Conservation (phyloP, 2,113 vertebrate genomes). For the Corythornis cristatus region DNA sequence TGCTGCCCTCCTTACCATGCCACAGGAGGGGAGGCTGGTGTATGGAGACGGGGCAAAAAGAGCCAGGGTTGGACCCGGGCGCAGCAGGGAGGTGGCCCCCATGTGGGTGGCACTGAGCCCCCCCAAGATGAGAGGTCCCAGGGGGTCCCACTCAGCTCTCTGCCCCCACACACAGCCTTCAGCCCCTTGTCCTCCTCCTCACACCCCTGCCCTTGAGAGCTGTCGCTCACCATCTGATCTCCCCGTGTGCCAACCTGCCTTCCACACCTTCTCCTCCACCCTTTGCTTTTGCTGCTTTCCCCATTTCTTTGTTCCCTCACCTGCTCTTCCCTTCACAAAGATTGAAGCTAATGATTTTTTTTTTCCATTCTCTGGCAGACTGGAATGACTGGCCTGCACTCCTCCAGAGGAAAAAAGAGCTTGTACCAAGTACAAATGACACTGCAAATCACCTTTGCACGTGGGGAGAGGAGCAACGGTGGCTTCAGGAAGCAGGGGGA, state of each 20-base stretch:
- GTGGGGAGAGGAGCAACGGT: accelerated
- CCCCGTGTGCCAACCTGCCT: accelerated
- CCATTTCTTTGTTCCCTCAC: not conserved
- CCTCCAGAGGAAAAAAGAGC: not conserved
- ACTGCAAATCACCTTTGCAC: not conserved
- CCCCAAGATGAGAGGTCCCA: accelerated
- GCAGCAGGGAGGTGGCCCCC: not conserved
- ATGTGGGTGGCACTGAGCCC: not conserved
- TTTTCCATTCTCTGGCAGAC: accelerated
- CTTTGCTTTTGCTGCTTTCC: not conserved
- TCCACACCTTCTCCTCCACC: not conserved
- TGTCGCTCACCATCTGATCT: not conserved
- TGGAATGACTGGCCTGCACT: not conserved
- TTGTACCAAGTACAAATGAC: accelerated
- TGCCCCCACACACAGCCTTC: not conserved
- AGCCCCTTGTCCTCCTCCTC: not conserved
- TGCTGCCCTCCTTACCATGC: accelerated
- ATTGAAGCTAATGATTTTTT: not conserved
- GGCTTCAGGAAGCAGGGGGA: accelerated
- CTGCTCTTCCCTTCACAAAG: not conserved
- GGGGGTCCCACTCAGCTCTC: accelerated
- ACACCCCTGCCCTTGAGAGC: not conserved
- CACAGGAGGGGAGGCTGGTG: too few species aligned
- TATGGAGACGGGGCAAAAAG: accelerated
- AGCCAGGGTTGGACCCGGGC: not conserved